Conservation (phyloP, 30 jellyfish, hydroid and myxozoan species). For the Clytia hemisphaerica region DNA sequence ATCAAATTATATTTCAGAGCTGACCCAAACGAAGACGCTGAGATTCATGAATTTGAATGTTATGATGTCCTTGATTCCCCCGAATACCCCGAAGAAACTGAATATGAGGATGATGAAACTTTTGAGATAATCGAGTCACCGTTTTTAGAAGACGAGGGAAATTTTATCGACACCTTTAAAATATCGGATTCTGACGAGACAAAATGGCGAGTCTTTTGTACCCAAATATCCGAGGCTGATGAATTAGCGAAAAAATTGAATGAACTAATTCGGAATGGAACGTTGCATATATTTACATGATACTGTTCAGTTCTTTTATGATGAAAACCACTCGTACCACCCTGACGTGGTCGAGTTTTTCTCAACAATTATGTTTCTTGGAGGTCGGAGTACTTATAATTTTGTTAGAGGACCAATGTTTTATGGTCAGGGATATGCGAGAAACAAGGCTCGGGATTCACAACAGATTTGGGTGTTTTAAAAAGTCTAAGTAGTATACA, state of each 20-base stretch:
- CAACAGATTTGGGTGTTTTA: conserved; percentile 23
- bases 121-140: too few relatives aligned
- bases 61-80: too few relatives aligned
- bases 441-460: conserved; percentile 7
- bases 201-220: too few relatives aligned
- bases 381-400: conserved; percentile 12
- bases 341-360: conserved; percentile 29
- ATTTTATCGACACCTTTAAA: too few relatives aligned
- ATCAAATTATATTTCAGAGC: too few relatives aligned
- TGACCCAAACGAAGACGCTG: too few relatives aligned
- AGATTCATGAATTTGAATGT: too few relatives aligned
- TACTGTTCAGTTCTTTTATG: conserved; percentile 10
- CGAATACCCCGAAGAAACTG: too few relatives aligned
- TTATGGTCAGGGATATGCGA: conserved; percentile 19
- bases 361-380: conserved; percentile 12
- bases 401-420: conserved; percentile 27
- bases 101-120: too few relatives aligned
- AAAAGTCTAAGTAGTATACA: neutral
- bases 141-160: too few relatives aligned
- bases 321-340: conserved; percentile 12
- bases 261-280: conserved; percentile 2
- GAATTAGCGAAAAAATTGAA: neutral
- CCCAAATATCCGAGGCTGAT: too few relatives aligned
- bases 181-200: too few relatives aligned
- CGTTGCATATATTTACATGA: conserved; percentile 19